These are phyloP conservation scores for Leptopilina syphax DNA, from an alignment of 2,888 invertebrate species.

Conservation along the genomic window DNA sequence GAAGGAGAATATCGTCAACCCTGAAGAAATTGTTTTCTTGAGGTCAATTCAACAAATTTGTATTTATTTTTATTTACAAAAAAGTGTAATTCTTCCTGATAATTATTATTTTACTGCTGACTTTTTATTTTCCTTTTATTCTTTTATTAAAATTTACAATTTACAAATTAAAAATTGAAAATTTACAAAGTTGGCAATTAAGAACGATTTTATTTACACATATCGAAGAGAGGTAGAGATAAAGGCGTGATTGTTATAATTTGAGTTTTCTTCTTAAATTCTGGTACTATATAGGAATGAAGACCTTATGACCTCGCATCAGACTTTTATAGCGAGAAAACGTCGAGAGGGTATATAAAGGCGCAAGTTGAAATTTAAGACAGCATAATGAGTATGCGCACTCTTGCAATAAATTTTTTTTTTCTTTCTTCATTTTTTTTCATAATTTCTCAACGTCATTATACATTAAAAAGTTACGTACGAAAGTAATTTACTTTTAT, in stretches of 20 bases:
- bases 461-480: background rate
- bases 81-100: too few relatives aligned
- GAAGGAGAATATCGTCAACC: constrained; percentile 23
- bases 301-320: constrained; percentile 27
- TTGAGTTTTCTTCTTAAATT: background rate
- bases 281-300: constrained; percentile 15
- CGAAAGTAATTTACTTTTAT: constrained; percentile 20
- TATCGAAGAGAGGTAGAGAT: background rate
- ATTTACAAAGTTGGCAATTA: background rate
- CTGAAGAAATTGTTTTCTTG: constrained; percentile 1
- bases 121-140: too few relatives aligned
- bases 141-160: too few relatives aligned
- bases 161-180: too few relatives aligned
- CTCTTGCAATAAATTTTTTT: constrained; percentile 15
- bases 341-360: constrained; percentile 16
- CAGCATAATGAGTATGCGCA: constrained; percentile 36
- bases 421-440: background rate
- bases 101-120: too few relatives aligned
- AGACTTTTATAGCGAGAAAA: constrained; percentile 22
- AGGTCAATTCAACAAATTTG: background rate
- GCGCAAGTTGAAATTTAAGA: constrained; percentile 30
- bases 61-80: background rate
- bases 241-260: background rate
- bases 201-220: background rate
- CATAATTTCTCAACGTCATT: constrained; percentile 24